These are phyloP conservation scores for Piezodorus guildinii DNA, from an alignment of 1,140 invertebrate genomes.

Conservation along the genomic window DNA sequence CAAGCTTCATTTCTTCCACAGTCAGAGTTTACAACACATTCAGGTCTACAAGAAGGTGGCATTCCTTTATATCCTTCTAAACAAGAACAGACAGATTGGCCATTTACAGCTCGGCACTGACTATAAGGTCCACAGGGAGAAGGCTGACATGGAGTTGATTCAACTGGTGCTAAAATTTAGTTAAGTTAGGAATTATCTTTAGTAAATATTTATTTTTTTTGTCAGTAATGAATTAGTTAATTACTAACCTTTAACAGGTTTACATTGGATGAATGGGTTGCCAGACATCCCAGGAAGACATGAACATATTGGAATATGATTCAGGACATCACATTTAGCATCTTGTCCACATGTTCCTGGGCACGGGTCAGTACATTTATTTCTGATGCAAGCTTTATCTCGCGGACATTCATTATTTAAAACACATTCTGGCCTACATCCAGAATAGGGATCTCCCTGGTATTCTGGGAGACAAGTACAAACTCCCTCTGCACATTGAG, in stretches of 20 bases:
- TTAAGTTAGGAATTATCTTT: too few relatives aligned
- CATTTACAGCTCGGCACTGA: slow-evolving; percentile 43
- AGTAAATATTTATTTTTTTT: too few relatives aligned
- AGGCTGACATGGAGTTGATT: slow-evolving; percentile 36
- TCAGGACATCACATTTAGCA: slow-evolving; percentile 39
- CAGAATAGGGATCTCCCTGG: slow-evolving; percentile 32
- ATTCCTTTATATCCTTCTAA: slow-evolving; percentile 35
- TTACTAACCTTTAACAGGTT: slow-evolving; percentile 35
- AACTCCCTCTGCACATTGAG: slow-evolving; percentile 40
- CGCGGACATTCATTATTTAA: slow-evolving; percentile 44
- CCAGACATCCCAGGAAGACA: slow-evolving; percentile 37
- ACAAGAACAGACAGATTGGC: slow-evolving; percentile 45
- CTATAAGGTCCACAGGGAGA: slow-evolving; percentile 54
- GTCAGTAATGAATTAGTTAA: background rate
- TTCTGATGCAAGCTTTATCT: slow-evolving; percentile 35
- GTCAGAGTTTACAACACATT: slow-evolving; percentile 42
- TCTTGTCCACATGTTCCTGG: slow-evolving; percentile 41
- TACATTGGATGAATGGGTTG: slow-evolving; percentile 34
- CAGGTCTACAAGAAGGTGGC: slow-evolving; percentile 40
- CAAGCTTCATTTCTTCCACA: slow-evolving; percentile 41
- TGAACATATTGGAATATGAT: slow-evolving; percentile 35
- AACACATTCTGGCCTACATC: slow-evolving; percentile 45
- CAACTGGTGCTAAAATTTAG: slow-evolving; percentile 14
- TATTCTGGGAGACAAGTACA: slow-evolving; percentile 50
- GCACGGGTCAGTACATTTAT: slow-evolving; percentile 42